Conservation (phyloP, 1,140 invertebrate genomes). For the Ganaspis sp. region DNA sequence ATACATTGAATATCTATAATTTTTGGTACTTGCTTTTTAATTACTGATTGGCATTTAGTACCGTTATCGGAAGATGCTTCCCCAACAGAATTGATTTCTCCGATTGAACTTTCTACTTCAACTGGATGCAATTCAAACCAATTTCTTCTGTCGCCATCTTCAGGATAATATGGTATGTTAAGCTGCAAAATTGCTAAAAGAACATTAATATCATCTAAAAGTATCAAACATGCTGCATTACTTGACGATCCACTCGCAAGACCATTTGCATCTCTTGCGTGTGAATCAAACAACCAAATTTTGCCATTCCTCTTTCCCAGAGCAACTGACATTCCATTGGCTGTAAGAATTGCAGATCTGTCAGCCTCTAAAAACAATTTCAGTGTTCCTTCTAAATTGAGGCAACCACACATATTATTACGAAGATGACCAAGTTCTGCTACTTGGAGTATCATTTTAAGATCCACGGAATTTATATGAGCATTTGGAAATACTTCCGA, state of each 20-base stretch:
- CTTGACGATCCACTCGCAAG: background rate
- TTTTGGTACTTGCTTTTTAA: no score
- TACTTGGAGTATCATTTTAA: background rate
- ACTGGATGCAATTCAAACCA: no score
- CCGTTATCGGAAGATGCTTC: no score
- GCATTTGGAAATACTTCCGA: background rate
- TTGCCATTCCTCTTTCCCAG: no score
- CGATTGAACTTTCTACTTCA: no score
- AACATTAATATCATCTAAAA: background rate
- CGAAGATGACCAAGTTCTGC: background rate
- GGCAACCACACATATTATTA: no score
- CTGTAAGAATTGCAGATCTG: slow-evolving; percentile 6
- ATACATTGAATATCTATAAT: no score
- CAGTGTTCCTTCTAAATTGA: no score
- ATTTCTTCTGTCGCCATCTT: background rate
- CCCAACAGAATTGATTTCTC: no score
- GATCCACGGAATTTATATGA: background rate
- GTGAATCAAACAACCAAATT: background rate
- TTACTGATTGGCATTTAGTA: no score
- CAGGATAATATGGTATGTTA: background rate
- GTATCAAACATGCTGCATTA: background rate
- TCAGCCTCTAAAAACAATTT: no score
- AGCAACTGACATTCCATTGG: no score
- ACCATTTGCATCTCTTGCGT: background rate
- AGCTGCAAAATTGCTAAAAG: background rate